Base-by-base conservation (phyloP, 2,888 invertebrate species). In the Pristionchus exspectatus region DNA sequence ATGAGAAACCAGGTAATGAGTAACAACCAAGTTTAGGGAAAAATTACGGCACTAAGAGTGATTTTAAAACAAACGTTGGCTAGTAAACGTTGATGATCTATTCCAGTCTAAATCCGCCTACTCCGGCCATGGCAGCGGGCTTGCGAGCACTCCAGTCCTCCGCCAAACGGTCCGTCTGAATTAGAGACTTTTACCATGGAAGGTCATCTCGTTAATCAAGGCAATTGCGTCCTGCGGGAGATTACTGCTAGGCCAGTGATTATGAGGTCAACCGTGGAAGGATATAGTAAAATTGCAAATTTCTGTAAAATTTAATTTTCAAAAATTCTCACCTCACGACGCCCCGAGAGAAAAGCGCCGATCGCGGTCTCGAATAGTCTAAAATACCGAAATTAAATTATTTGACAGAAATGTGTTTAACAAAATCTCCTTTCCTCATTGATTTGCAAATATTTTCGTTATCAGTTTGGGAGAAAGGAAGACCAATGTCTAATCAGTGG, bases 311-410 rank as follows among this genome's bases (percentile, higher is more conserved):
- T 50, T 50, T 50, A 10, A 10, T 50, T 50, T 50, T n/a, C n/a
- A n/a, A 9, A 50, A 27, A 21, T 9, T 9, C 54, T 81, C n/a
- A 59, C 94, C 89, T 94, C 94, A 33, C 94, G 89, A 18, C 93
- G 90, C 18, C 94, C 94, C 50, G 92, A 92, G 84, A 93, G 90
- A 90, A 91, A 94, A 2, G 93, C 94, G 16, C 94, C 94, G 38
- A 94, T 92, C 12, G 93, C 92, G 44, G 94, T 94, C 91, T 94
- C 94, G 90, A 92, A 94, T n/a, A 94, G 90, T 88, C 93, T 92
- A 88, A 89, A 92, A 87, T 50, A 33, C 18, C 54, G 44, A 21
- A 27, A 14, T 74, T 63, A 54, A 10, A 33, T n/a, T 16, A 54
- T 44, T 63, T 16, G 63, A 74, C 44, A 69, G 30, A 69, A 1